phyloP scores from a whole-genome alignment of 2,113 vertebrate species.

The Chrysemys picta region DNA sequence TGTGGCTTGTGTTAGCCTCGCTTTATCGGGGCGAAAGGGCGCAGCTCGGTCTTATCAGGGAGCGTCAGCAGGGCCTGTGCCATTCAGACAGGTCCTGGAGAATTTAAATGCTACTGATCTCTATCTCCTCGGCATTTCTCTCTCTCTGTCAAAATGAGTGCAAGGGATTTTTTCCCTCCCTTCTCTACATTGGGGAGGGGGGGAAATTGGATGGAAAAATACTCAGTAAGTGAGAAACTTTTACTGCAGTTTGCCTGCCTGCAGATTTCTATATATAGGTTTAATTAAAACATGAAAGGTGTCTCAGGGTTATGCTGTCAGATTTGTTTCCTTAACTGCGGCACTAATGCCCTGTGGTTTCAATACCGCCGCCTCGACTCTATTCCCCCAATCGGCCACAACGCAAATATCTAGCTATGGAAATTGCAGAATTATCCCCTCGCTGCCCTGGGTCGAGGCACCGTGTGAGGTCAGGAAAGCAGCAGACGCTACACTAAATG shows the following conservation, averaged over 20 bases:
- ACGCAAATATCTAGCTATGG: conserved; percentile 24
- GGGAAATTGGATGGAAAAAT: conserved; percentile 60
- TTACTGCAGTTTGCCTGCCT: conserved; percentile 35
- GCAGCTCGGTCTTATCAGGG: rapidly evolving
- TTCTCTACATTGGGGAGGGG: not conserved
- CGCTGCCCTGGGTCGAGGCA: not conserved
- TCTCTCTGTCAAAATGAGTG: conserved; percentile 14
- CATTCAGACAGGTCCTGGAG: not conserved
- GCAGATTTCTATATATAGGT: conserved; percentile 71
- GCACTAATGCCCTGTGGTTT: conserved; percentile 58
- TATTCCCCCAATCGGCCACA: not conserved
- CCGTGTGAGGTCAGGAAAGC: not conserved
- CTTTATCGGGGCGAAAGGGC: not conserved
- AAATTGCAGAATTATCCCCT: conserved; percentile 11
- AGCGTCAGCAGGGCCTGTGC: rapidly evolving
- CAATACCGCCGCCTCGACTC: not conserved
- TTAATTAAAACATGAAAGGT: conserved; percentile 70
- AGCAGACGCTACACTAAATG: conserved; percentile 15
- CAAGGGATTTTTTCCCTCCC: not conserved
- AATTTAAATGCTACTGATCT: conserved; percentile 7
- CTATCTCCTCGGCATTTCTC: conserved; percentile 37
- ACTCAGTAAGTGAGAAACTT: conserved; percentile 56
- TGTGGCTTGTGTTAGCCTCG: not conserved
- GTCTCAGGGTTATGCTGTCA: conserved; percentile 63
- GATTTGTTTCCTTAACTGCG: conserved; percentile 65